phyloP scores from a whole-genome alignment of 1,140 invertebrate species.

The Uloborus diversus region DNA sequence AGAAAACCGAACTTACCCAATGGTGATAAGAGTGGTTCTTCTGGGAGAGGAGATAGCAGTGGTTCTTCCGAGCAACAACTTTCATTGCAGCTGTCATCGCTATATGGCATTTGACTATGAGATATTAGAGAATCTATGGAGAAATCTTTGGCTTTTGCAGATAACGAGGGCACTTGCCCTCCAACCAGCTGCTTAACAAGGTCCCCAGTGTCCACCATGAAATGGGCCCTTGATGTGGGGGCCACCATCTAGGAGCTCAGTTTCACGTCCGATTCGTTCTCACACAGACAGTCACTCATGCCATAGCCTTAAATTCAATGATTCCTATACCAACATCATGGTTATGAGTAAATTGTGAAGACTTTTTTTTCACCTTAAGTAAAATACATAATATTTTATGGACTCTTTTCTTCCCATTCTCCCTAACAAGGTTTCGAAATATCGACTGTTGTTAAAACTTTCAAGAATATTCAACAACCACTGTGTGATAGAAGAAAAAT shows the following conservation, averaged over 20 bases:
- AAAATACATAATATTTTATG: no score
- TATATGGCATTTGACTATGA: conserved; percentile 14
- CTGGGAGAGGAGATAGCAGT: neutral
- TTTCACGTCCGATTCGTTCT: no score
- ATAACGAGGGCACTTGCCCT: conserved; percentile 13
- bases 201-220: conserved; percentile 37
- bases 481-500: no score
- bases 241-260: neutral
- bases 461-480: no score
- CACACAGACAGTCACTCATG: no score
- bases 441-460: no score
- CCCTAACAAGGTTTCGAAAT: no score
- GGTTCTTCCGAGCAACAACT: conserved; percentile 33
- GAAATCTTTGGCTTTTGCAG: conserved; percentile 52
- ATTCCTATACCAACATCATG: no score
- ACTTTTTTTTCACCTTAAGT: no score
- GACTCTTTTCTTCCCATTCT: no score
- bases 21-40: conserved; percentile 29
- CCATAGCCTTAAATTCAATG: no score
- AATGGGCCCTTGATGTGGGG: conserved; percentile 15
- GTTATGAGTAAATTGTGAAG: no score
- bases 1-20: conserved; percentile 24
- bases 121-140: conserved; percentile 51
- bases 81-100: conserved; percentile 51
- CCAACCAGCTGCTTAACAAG: neutral